Evolutionary conservation across 92 coral and sea anemone genomes (phyloP).

Genomic region (Epizoanthus illoricatus): DNA sequence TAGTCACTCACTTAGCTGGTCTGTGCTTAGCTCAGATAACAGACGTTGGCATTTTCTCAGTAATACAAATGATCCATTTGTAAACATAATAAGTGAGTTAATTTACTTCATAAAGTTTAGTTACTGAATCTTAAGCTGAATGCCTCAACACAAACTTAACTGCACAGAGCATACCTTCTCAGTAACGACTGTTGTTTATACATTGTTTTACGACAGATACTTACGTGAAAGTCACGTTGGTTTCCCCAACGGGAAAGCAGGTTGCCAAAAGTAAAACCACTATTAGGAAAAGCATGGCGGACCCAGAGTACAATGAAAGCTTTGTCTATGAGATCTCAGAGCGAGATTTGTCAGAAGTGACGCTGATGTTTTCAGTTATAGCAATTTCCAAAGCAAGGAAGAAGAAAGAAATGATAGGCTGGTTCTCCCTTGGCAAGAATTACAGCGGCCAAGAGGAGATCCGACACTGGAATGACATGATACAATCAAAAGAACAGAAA

Average conservation of each 20-base stretch:
- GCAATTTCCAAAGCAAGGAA: slow-evolving; percentile 91
- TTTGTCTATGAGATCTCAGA: slow-evolving; percentile 98
- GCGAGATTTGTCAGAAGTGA: slow-evolving; percentile 92
- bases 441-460: slow-evolving; percentile 97
- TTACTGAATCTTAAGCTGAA: neutral
- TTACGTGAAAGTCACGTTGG: slow-evolving; percentile 96
- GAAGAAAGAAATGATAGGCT: slow-evolving; percentile 94
- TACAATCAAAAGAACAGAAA: slow-evolving; percentile 92
- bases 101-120: neutral
- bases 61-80: neutral
- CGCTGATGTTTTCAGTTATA: slow-evolving; percentile 88
- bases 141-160: neutral
- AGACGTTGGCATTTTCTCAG: slow-evolving; percentile 1
- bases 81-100: neutral
- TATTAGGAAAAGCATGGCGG: slow-evolving; percentile 97
- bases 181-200: slow-evolving; percentile 41
- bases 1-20: too few relatives aligned
- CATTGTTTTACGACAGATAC: slow-evolving; percentile 74
- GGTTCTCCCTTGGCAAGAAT: slow-evolving; percentile 97
- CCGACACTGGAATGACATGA: slow-evolving; percentile 98
- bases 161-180: slow-evolving; percentile 3
- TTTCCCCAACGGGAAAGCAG: slow-evolving; percentile 92
- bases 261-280: slow-evolving; percentile 99
- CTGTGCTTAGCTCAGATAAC: neutral
- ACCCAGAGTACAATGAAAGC: slow-evolving; percentile 99